These are phyloP conservation scores for Archaeoteleia sp. DNA, from an alignment of 2,888 invertebrate genomes.

Conservation along the genomic window DNA sequence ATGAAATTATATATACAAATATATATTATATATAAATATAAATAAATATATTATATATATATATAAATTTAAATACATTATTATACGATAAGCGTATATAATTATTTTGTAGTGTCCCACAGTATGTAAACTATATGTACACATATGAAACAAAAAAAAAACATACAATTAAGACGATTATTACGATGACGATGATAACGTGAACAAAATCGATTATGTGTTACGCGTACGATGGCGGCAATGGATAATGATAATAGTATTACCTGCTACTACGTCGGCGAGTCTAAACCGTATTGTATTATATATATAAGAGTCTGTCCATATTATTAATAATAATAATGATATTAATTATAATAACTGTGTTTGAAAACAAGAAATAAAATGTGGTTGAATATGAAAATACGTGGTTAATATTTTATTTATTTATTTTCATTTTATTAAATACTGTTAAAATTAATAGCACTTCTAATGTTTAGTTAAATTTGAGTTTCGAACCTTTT, in stretches of 20 bases:
- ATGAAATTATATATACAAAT: constrained; percentile 66
- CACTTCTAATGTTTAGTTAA: too few species aligned
- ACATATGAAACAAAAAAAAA: constrained; percentile 64
- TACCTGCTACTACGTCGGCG: constrained; percentile 74
- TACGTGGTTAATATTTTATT: constrained; percentile 50
- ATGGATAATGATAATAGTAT: constrained; percentile 73
- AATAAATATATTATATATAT: constrained; percentile 72
- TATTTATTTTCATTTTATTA: constrained; percentile 22
- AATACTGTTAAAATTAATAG: too few species aligned
- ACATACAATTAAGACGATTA: too few species aligned
- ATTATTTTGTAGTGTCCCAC: constrained; percentile 74
- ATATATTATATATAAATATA: constrained; percentile 74
- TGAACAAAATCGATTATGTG: constrained; percentile 66
- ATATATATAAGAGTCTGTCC: constrained; percentile 75
- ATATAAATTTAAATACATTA: constrained; percentile 63
- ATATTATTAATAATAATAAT: constrained; percentile 74
- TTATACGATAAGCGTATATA: constrained; percentile 68
- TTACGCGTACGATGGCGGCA: constrained; percentile 65
- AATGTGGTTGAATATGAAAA: constrained; percentile 75
- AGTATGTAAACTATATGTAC: constrained; percentile 73
- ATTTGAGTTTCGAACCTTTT: too few species aligned
- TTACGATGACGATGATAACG: constrained; percentile 58
- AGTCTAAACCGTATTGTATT: constrained; percentile 75
- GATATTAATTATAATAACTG: constrained; percentile 75
- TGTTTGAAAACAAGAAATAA: constrained; percentile 76